Evolutionary conservation across 2,888 invertebrate genomes (phyloP).

Genomic region (Drosophila anceps): DNA sequence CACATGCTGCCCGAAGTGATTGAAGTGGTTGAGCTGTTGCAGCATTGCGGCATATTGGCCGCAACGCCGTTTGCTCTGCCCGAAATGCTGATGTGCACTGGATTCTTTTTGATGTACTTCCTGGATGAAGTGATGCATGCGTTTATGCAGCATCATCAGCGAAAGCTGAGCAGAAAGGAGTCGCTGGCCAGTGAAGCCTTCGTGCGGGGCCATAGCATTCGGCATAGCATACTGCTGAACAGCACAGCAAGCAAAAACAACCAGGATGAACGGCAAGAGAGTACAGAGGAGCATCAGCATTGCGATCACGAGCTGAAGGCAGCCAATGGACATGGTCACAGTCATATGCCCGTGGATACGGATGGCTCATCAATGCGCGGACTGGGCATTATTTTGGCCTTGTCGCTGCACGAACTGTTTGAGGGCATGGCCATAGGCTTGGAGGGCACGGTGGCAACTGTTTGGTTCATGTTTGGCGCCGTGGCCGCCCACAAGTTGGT

Average conservation of each 20-base stretch:
- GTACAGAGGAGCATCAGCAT: neutral
- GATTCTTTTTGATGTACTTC: constrained; percentile 91
- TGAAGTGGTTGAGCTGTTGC: constrained; percentile 88
- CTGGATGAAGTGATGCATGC: constrained; percentile 92
- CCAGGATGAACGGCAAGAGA: neutral
- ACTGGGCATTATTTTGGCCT: constrained; percentile 92
- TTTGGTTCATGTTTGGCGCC: constrained; percentile 93
- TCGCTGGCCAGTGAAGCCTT: constrained; percentile 81
- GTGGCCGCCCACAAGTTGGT: constrained; percentile 94
- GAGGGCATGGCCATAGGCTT: constrained; percentile 94
- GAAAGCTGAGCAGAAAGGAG: constrained; percentile 69
- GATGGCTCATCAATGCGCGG: constrained; percentile 87
- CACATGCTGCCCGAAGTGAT: constrained; percentile 93
- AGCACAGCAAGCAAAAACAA: constrained; percentile 1
- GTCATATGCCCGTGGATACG: constrained; percentile 72
- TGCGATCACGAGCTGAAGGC: constrained; percentile 8
- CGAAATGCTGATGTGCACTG: constrained; percentile 90
- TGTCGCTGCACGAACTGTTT: constrained; percentile 94
- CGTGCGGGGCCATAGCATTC: constrained; percentile 81
- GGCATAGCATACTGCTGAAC: constrained; percentile 77
- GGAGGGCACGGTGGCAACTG: constrained; percentile 88
- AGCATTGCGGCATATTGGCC: constrained; percentile 85
- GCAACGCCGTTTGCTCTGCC: constrained; percentile 88
- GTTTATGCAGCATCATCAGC: constrained; percentile 87
- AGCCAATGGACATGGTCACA: constrained; percentile 43